phyloP scores from a whole-genome alignment of 2,797 vertebrate genomes.

The Artibeus jamaicensis region DNA sequence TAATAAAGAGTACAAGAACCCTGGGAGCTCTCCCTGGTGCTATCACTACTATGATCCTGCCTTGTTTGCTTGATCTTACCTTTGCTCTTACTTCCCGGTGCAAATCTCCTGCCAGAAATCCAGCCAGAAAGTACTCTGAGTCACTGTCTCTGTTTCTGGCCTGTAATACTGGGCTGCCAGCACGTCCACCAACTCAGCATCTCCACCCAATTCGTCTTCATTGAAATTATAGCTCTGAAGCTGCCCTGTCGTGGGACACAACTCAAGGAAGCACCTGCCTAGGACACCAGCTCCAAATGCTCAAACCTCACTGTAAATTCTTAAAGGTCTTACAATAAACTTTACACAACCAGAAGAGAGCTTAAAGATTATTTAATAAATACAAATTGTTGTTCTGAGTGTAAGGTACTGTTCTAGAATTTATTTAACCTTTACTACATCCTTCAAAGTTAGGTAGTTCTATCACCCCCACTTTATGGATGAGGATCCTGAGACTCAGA shows the following conservation, averaged over 20 bases:
- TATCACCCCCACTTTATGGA: neutral
- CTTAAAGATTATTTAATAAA: neutral
- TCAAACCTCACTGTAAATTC: neutral
- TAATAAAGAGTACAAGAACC: neutral
- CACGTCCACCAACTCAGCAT: neutral
- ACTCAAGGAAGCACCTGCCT: neutral
- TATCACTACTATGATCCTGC: neutral
- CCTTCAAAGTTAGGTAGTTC: neutral
- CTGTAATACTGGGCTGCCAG: neutral
- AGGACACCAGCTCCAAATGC: neutral
- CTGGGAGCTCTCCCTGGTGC: conserved; percentile 37
- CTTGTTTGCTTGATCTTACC: neutral
- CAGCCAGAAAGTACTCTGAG: neutral
- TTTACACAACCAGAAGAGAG: neutral
- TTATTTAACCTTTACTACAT: neutral
- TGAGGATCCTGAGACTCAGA: neutral
- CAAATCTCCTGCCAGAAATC: neutral
- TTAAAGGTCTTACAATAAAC: neutral
- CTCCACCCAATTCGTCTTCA: neutral
- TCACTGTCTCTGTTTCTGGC: neutral
- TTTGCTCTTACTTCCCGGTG: neutral
- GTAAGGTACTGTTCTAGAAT: neutral
- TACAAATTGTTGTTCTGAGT: neutral
- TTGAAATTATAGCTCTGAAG: neutral
- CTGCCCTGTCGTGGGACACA: neutral